These are phyloP conservation scores for Drosophila subpulchrella DNA, from an alignment of 1,140 invertebrate genomes.

Conservation along the genomic window DNA sequence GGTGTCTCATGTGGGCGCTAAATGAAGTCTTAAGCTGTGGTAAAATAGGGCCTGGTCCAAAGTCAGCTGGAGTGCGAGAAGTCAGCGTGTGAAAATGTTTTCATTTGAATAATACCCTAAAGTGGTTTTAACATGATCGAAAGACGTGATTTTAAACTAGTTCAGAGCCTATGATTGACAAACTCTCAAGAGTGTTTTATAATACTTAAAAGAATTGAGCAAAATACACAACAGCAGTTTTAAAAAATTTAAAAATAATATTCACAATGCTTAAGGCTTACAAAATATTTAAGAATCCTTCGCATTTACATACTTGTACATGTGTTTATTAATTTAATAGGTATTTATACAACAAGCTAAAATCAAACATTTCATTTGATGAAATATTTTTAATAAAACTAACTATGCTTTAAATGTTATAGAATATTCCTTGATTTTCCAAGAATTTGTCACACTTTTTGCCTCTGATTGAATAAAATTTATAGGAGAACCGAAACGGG, in stretches of 20 bases:
- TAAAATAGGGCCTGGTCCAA: constrained; percentile 11
- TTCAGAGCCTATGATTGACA: neutral
- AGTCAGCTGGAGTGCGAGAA: neutral
- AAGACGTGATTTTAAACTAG: neutral
- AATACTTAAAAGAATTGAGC: too few species aligned
- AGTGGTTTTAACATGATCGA: neutral
- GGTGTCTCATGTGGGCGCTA: constrained; percentile 59
- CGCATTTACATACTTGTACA: too few species aligned
- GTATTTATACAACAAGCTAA: too few species aligned
- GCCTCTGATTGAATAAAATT: constrained; percentile 6
- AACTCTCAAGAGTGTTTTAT: neutral
- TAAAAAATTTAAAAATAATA: too few species aligned
- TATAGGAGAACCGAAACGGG: constrained; percentile 30
- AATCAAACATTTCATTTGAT: too few species aligned
- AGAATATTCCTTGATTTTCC: too few species aligned
- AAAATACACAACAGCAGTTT: neutral
- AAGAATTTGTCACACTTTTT: constrained; percentile 6
- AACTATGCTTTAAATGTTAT: too few species aligned
- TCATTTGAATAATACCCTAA: constrained; percentile 30
- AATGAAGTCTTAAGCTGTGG: constrained; percentile 16
- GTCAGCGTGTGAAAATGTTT: constrained; percentile 35
- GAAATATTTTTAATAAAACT: neutral
- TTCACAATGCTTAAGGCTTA: too few species aligned
- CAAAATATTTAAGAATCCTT: too few species aligned
- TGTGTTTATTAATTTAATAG: too few species aligned